phyloP scores from a whole-genome alignment of 2,797 vertebrate genomes.

The Gadopsis bispinosus region DNA sequence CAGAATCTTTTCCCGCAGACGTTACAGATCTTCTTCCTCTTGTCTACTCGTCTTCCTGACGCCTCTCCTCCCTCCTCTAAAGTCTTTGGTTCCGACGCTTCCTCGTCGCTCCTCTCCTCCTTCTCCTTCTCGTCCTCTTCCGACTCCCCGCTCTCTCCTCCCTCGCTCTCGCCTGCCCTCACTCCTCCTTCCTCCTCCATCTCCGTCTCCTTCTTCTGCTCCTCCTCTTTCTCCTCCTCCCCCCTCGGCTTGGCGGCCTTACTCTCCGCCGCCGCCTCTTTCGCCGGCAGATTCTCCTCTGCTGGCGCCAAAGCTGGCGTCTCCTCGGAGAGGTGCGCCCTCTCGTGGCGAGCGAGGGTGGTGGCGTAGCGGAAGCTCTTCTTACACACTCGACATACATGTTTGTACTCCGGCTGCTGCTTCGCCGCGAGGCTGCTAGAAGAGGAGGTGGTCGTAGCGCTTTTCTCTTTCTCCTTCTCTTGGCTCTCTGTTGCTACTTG shows the following conservation, averaged over 20 bases:
- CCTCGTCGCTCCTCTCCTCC: slow-evolving; percentile 91
- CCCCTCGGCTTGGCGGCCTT: slow-evolving; percentile 4
- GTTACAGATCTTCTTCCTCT: slow-evolving; percentile 97
- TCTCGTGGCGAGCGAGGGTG: slow-evolving; percentile 93
- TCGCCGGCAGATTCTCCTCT: slow-evolving; percentile 54
- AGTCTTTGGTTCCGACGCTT: slow-evolving; percentile 89
- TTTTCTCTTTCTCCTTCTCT: slow-evolving; percentile 44
- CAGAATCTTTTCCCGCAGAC: slow-evolving; percentile 97
- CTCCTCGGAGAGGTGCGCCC: slow-evolving; percentile 86
- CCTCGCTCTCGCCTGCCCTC: slow-evolving; percentile 80
- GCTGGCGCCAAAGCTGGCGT: slow-evolving; percentile 14
- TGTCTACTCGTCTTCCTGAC: slow-evolving; percentile 86
- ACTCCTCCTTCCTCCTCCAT: slow-evolving; percentile 71
- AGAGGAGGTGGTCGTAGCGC: neutral
- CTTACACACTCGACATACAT: slow-evolving; percentile 89
- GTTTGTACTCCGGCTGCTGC: slow-evolving; percentile 88
- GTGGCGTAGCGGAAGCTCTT: slow-evolving; percentile 95
- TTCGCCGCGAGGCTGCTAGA: slow-evolving; percentile 66
- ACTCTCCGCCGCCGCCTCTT: slow-evolving; percentile 66
- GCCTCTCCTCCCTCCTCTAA: slow-evolving; percentile 79
- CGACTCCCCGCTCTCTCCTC: slow-evolving; percentile 53
- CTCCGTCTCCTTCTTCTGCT: slow-evolving; percentile 67
- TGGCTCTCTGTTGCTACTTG: slow-evolving; percentile 15
- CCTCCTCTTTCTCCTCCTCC: slow-evolving; percentile 69
- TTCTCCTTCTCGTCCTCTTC: slow-evolving; percentile 77